Percentiles rank a stretch among this genome's conserved stretches.
Conservation (phyloP, 2,113 vertebrate genomes). For the Riparia riparia region DNA sequence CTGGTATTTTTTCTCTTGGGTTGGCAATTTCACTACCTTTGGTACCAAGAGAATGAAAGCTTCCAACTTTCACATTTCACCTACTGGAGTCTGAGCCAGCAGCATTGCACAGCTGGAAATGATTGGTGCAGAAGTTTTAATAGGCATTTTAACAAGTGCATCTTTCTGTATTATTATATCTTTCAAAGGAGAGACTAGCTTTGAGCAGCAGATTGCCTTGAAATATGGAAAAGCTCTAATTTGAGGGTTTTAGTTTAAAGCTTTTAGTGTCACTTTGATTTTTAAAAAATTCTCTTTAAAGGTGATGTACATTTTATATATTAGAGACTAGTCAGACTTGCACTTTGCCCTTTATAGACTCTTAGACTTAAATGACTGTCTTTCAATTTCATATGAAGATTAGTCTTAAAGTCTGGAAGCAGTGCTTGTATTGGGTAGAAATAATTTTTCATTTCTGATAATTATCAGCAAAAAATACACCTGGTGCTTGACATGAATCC, state of each 20-base stretch:
- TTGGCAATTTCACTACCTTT: neutral
- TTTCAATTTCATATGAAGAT: neutral
- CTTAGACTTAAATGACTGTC: neutral
- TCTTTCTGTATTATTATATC: neutral
- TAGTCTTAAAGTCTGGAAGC: neutral
- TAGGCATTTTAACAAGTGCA: neutral
- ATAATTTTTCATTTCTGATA: neutral
- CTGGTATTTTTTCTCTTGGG: neutral
- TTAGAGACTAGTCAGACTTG: neutral
- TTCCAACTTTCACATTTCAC: neutral
- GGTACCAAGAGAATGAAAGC: neutral
- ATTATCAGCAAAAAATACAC: neutral
- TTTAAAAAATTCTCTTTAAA: neutral
- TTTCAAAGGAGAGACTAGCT: neutral
- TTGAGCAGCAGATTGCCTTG: neutral
- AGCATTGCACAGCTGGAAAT: neutral
- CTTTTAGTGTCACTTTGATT: neutral
- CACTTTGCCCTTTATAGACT: neutral
- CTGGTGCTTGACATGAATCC: neutral
- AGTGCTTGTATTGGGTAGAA: neutral
- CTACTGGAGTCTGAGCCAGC: neutral
- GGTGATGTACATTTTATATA: neutral
- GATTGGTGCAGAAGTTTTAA: neutral
- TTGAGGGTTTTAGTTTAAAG: neutral
- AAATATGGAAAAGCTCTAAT: neutral